A percentile compares a stretch with the other conserved stretches of the same genome.
Evolutionary conservation across 1,140 invertebrate species (phyloP).

Genomic region (Ostrea edulis): DNA sequence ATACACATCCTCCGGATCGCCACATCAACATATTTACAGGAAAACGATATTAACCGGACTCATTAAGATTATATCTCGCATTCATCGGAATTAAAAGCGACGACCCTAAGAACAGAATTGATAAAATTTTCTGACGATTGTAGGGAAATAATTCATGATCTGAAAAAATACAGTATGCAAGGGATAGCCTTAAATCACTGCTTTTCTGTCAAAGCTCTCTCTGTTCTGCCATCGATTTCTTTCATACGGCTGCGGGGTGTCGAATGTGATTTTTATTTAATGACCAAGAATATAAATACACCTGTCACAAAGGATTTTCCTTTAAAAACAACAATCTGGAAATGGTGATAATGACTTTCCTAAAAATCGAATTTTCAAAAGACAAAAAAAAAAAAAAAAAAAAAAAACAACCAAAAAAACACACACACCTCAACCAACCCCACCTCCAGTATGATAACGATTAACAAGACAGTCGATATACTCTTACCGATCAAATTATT

Average conservation of each 20-base stretch:
- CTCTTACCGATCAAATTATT: too few relatives aligned
- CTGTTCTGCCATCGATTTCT: constrained; percentile 5
- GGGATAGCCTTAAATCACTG: not conserved
- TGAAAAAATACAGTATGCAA: not conserved
- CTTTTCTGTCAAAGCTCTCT: not conserved
- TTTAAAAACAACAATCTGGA: constrained; percentile 14
- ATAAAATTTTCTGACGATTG: not conserved
- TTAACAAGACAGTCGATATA: too few relatives aligned
- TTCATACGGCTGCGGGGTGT: not conserved
- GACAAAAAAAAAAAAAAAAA: too few relatives aligned
- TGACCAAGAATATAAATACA: not conserved
- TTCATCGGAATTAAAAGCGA: not conserved
- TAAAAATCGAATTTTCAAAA: not conserved
- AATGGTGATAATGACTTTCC: not conserved
- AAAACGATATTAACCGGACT: not conserved
- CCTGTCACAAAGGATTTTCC: not conserved
- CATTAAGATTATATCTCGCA: not conserved
- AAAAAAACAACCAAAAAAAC: too few relatives aligned
- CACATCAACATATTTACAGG: not conserved
- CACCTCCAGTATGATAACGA: too few relatives aligned
- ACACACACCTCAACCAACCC: too few relatives aligned
- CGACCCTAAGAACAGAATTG: not conserved
- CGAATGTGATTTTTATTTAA: constrained; percentile 24
- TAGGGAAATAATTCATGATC: not conserved
- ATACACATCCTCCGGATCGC: too few relatives aligned